Base-by-base conservation (phyloP, 2,113 vertebrate genomes). In the Apus apus region DNA sequence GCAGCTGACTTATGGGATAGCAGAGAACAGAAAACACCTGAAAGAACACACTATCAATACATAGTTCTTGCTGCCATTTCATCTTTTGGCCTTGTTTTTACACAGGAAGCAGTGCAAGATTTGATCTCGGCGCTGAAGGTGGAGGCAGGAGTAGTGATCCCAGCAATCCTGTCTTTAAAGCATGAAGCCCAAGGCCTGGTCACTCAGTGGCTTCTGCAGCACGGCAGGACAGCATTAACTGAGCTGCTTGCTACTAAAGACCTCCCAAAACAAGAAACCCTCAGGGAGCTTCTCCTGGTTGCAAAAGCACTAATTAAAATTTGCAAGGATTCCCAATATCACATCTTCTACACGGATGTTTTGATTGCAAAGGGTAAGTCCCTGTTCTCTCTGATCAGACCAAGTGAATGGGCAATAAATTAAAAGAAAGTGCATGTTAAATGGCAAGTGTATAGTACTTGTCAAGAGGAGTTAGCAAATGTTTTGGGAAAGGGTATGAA, bases 91-190 rank as follows among this genome's bases (percentile, higher is more conserved):
- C 80, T 29, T 79, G 3, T 86, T 93, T 83, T 68, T 80, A 30
- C 67, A 15, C 32, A 99, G 99, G 99, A 99, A 92, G 98, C 99
- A 32, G 98, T 98, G n/a, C 95, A 97, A 14, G 98, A 99, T 84
- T 89, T 99, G 56, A 22, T 97, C 82, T 96, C 96, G 0, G 99
- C 99, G 0, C 97, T 99, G 94, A 97, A 97, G 93, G 96, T 98
- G 38, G 97, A 98, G 89, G 74, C 97, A 6, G 95, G 90, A 38
- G 83, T 91, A 2, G 98, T 98, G 46, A 97, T 98, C 89, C 96
- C 96, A 65, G 98, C 99, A 96, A 98, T 99, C 81, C 67, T 98
- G 62, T 98, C 98, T 7, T 97, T 99, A 90, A 99, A 98, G 96
- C 98, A 93, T 7, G 98, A 98, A 82, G 97, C 98, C 50, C 98